These are phyloP conservation scores for Corvus hawaiiensis DNA, from an alignment of 2,113 vertebrate genomes.

Conservation along the genomic window DNA sequence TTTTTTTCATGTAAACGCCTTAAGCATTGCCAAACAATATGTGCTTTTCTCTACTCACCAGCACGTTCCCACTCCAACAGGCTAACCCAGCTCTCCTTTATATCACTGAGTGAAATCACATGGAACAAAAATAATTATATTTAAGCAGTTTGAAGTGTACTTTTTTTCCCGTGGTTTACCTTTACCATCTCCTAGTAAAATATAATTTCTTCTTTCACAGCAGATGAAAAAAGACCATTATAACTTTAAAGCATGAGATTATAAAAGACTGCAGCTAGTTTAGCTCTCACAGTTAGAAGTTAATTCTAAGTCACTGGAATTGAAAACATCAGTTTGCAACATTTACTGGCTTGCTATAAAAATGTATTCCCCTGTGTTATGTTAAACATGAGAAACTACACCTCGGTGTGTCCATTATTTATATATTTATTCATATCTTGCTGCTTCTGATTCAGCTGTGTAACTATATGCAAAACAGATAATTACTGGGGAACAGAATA, in stretches of 20 bases:
- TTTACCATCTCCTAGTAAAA: conserved; percentile 66
- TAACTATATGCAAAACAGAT: conserved; percentile 67
- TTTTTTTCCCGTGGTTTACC: conserved; percentile 65
- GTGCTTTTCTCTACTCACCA: not conserved
- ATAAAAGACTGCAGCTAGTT: conserved; percentile 70
- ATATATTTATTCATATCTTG: conserved; percentile 69
- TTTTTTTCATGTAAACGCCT: not conserved
- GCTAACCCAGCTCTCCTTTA: not conserved
- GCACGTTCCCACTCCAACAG: not conserved
- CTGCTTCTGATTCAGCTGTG: conserved; percentile 66
- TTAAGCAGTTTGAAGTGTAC: conserved; percentile 42
- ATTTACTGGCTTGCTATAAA: conserved; percentile 79
- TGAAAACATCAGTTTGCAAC: conserved; percentile 82
- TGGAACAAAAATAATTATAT: conserved; percentile 63
- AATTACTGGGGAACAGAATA: conserved; percentile 60
- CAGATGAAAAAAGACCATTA: conserved; percentile 63
- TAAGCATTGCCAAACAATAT: not conserved
- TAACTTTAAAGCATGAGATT: conserved; percentile 57
- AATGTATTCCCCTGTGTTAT: conserved; percentile 72
- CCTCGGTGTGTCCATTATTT: conserved; percentile 65
- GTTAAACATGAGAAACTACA: conserved; percentile 71
- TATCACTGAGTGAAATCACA: conserved; percentile 41
- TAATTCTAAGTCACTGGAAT: conserved; percentile 78
- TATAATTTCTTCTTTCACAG: conserved; percentile 66
- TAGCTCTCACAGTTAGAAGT: conserved; percentile 73